Percentiles rank a stretch among this genome's conserved stretches.
These are phyloP conservation scores for Pheosia gnoma DNA, from an alignment of 2,888 invertebrate species.

Conservation along the genomic window DNA sequence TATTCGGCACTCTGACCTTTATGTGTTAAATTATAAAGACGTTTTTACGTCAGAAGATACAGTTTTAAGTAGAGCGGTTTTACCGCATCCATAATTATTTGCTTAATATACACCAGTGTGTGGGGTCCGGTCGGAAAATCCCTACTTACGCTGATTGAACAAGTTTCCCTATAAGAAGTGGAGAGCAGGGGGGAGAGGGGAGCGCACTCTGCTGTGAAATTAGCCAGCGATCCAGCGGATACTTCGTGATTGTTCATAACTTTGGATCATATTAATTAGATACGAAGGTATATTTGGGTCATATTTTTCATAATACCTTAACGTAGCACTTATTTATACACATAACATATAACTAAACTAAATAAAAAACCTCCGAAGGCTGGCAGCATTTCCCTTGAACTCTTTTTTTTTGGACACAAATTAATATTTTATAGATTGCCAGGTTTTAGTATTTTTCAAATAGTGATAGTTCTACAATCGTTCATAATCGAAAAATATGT, in stretches of 20 bases:
- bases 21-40: no score
- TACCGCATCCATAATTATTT: conserved; percentile 44
- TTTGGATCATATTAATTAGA: conserved; percentile 11
- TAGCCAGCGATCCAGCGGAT: conserved; percentile 53
- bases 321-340: no score
- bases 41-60: no score
- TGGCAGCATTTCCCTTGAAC: no score
- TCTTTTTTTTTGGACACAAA: no score
- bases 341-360: no score
- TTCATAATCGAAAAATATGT: no score
- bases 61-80: background rate
- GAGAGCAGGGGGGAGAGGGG: conserved; percentile 44
- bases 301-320: background rate
- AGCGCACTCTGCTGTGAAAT: conserved; percentile 73
- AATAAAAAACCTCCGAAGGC: no score
- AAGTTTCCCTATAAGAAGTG: conserved; percentile 75
- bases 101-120: conserved; percentile 14
- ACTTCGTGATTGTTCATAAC: conserved; percentile 43
- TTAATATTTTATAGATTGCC: no score
- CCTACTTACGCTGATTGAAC: conserved; percentile 78
- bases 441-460: no score
- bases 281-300: conserved; percentile 1
- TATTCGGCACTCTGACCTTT: no score
- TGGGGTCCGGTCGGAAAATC: conserved; percentile 61
- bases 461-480: no score